Evolutionary conservation across 2,113 vertebrate species (phyloP).

Genomic region (Taurulus bubalis): DNA sequence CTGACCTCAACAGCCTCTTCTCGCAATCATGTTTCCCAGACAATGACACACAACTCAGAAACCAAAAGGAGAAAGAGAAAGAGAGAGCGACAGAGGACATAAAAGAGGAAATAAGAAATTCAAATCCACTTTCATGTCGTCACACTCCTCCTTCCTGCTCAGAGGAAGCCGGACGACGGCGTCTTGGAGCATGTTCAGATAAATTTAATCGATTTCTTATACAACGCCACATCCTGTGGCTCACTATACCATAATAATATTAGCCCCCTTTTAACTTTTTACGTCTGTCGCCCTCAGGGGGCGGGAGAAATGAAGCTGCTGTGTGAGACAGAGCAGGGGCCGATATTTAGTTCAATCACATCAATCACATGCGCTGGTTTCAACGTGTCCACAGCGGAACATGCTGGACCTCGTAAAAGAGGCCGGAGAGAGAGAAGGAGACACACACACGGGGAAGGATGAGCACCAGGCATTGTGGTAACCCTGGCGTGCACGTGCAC

Average conservation of each 20-base stretch:
- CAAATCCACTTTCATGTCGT: constrained; percentile 78
- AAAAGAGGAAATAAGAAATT: constrained; percentile 77
- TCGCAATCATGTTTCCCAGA: constrained; percentile 34
- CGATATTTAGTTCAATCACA: constrained; percentile 69
- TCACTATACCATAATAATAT: constrained; percentile 80
- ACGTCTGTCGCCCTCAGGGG: constrained; percentile 66
- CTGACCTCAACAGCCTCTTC: constrained; percentile 39
- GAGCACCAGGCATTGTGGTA: constrained; percentile 58
- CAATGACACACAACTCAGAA: constrained; percentile 46
- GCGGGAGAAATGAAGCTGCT: too few species aligned
- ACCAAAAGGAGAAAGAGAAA: constrained; percentile 24
- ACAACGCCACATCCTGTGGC: constrained; percentile 74
- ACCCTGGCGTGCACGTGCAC: constrained; percentile 4
- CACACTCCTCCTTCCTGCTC: constrained; percentile 78
- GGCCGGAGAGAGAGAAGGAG: constrained; percentile 6
- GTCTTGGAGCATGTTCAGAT: constrained; percentile 77
- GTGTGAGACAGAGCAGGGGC: constrained; percentile 75
- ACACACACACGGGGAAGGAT: constrained; percentile 33
- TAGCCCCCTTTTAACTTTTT: constrained; percentile 80
- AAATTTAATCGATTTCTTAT: constrained; percentile 82
- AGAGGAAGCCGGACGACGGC: constrained; percentile 78
- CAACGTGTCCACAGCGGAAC: constrained; percentile 76
- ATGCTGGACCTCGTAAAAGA: constrained; percentile 57
- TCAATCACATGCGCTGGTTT: constrained; percentile 78
- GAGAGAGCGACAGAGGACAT: constrained; percentile 32